Evolutionary conservation across 2,113 vertebrate species (phyloP).

Genomic region (Ptilonorhynchus violaceus): DNA sequence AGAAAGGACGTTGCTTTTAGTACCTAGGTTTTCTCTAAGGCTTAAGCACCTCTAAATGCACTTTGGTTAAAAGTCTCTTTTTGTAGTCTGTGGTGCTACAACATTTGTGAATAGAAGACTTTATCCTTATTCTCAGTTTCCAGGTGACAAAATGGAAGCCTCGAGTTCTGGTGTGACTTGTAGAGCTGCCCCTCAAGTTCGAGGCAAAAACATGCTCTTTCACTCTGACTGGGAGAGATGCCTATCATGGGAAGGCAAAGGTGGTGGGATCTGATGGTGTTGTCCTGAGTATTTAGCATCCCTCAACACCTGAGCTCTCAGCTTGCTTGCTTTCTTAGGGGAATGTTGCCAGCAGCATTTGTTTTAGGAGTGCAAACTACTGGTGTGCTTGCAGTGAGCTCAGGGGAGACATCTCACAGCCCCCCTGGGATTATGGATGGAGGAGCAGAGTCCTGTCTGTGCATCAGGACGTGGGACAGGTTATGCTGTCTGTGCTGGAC

Average conservation of each 20-base stretch:
- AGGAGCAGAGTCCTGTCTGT: neutral
- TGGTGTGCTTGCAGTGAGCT: neutral
- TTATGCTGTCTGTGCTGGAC: neutral
- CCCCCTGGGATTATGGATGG: fast-evolving
- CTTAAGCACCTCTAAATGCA: neutral
- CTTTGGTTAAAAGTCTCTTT: neutral
- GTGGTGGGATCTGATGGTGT: neutral
- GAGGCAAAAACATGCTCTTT: fast-evolving
- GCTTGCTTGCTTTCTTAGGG: neutral
- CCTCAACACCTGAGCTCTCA: neutral
- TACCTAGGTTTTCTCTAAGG: neutral
- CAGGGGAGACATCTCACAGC: neutral
- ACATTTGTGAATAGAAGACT: neutral
- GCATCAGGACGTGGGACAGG: neutral
- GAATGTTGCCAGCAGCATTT: neutral
- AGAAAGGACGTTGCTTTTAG: neutral
- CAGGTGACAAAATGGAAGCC: neutral
- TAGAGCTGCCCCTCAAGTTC: neutral
- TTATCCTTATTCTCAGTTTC: neutral
- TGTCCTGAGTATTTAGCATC: neutral
- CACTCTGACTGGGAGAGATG: neutral
- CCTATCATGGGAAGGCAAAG: neutral
- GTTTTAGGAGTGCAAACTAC: neutral
- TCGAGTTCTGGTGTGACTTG: neutral
- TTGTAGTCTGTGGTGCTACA: neutral